Evolutionary conservation across 1,140 invertebrate species (phyloP).

Genomic region (Holcopasites calliopsidis): DNA sequence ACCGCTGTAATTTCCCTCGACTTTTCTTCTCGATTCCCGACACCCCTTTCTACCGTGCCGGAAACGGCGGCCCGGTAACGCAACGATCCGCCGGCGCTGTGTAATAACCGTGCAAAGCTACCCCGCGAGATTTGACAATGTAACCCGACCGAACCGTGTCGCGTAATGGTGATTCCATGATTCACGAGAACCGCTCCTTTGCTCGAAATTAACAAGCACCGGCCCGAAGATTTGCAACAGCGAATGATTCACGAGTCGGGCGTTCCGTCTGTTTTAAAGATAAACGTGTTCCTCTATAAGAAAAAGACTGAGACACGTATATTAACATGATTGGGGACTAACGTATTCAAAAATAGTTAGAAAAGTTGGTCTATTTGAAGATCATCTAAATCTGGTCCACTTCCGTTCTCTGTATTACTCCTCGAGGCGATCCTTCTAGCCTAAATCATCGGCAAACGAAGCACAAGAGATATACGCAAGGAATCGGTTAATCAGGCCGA

Average conservation of each 20-base stretch:
- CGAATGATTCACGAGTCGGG: neutral
- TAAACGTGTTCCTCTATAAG: too few species aligned
- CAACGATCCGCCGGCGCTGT: neutral
- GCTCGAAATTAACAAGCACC: neutral
- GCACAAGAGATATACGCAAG: neutral
- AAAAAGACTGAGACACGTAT: too few species aligned
- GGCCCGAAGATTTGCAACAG: neutral
- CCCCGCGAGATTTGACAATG: constrained; percentile 12
- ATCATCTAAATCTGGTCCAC: too few species aligned
- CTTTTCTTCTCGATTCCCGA: neutral
- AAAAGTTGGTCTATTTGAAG: too few species aligned
- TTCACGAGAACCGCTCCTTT: neutral
- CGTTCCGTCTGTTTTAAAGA: too few species aligned
- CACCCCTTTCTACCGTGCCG: neutral
- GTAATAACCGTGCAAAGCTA: constrained; percentile 13
- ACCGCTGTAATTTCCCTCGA: neutral
- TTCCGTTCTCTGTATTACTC: too few species aligned
- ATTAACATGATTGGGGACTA: too few species aligned
- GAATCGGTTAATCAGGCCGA: neutral
- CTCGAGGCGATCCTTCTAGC: too few species aligned
- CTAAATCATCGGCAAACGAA: too few species aligned
- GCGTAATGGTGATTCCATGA: neutral
- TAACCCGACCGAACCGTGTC: too few species aligned
- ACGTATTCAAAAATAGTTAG: too few species aligned
- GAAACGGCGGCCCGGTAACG: too few species aligned